phyloP scores from a whole-genome alignment of 2,113 vertebrate genomes.

The Nothobranchius furzeri region DNA sequence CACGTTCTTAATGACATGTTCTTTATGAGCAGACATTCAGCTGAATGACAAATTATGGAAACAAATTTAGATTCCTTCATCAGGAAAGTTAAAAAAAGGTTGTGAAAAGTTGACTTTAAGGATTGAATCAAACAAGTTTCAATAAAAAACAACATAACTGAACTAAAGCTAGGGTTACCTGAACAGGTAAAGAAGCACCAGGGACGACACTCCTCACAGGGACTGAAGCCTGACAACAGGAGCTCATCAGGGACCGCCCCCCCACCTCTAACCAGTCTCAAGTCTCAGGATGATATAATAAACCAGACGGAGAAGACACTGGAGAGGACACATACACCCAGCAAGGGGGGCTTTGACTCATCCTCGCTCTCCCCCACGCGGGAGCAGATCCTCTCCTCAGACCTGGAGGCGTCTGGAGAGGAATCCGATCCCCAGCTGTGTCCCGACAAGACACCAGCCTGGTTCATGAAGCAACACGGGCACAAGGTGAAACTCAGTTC shows the following conservation, averaged over 20 bases:
- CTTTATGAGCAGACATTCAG: too few species aligned
- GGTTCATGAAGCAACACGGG: slow-evolving; percentile 51
- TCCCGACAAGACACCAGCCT: slow-evolving; percentile 37
- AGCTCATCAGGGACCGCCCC: slow-evolving; percentile 69
- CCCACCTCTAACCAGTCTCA: slow-evolving; percentile 1
- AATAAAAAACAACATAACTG: too few species aligned
- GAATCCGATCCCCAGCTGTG: slow-evolving; percentile 59
- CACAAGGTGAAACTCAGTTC: slow-evolving; percentile 42
- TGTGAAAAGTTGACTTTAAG: too few species aligned
- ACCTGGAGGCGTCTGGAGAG: slow-evolving; percentile 70
- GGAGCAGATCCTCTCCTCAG: slow-evolving; percentile 59
- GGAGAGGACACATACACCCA: slow-evolving; percentile 25
- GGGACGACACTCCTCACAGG: slow-evolving; percentile 12
- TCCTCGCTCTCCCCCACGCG: slow-evolving; percentile 62
- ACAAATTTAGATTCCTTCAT: too few species aligned
- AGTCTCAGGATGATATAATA: slow-evolving; percentile 16
- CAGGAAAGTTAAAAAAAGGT: too few species aligned
- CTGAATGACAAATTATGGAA: too few species aligned
- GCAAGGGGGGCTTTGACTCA: slow-evolving; percentile 65
- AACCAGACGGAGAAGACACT: slow-evolving; percentile 24
- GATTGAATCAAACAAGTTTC: too few species aligned
- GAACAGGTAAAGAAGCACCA: slow-evolving; percentile 46
- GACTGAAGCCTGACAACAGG: slow-evolving; percentile 58
- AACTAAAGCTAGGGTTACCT: background rate
- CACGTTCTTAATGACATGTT: too few species aligned